Evolutionary conservation across 2,797 vertebrate genomes (phyloP), one percentile per base, ranked within the genome.

Genomic region (Menidia menidia): DNA sequence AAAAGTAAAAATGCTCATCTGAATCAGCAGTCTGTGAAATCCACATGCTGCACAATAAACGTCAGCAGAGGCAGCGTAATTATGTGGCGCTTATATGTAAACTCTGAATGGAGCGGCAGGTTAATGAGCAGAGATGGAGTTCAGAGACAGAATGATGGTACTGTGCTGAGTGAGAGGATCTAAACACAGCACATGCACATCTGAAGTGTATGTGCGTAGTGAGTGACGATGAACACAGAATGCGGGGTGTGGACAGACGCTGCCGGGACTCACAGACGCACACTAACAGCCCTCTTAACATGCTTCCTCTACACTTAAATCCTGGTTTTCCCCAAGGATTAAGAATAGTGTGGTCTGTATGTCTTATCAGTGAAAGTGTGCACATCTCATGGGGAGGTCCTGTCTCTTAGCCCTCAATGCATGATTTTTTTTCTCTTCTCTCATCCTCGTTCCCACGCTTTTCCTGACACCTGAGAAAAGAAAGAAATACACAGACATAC

Each of bases 261-360:
- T 8, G 42, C 69, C 61, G 48, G 62, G 60, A 75, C 70, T 63
- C 51, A 42, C 64, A 72, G 53, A 56, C 59, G 14, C 60, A 15
- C 72, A 61, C 75, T 60, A 64, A 56, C 71, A 76, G 75, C 57
- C 67, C 71, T 81, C 80, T 83, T 82, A 86, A 87, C 71, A 82
- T 77, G 75, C 83, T 87, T 90, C 85, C 85, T 86, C 68, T 80
- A 62, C 80, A 81, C 81, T 88, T 87, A 84, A 87, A 85, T 85
- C 74, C 18, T 57, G 18, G 62, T 56, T 39, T 73, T 83, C 83
- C 76, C 72, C 8, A 5, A 71, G 71, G 84, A 39, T 39, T 39
- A 39, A 78, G 58, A 56, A 60, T 0, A 47, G 51, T 82, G 71
- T 62, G 48, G 67, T 71, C 51, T 68, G 56, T 63, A 30, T 73